These are phyloP conservation scores for Nothoprocta perdicaria DNA, from an alignment of 2,113 vertebrate genomes.

Conservation along the genomic window DNA sequence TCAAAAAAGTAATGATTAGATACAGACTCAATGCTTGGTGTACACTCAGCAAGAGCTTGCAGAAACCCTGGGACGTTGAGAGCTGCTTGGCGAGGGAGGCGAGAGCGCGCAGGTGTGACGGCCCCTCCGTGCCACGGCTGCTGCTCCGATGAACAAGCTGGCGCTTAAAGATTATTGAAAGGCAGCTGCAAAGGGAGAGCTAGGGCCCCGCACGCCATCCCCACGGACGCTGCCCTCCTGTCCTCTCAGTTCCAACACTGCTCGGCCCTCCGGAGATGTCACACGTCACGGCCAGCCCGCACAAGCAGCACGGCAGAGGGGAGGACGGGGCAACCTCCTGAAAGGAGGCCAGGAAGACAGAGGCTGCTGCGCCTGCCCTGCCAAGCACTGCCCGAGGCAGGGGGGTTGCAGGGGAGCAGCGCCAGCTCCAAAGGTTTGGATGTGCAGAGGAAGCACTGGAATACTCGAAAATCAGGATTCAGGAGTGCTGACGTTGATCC, in stretches of 20 bases:
- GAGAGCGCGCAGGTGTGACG: not conserved
- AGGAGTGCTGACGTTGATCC: not conserved
- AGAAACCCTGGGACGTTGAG: conserved; percentile 15
- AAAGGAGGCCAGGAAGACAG: not conserved
- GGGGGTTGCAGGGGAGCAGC: not conserved
- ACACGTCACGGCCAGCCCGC: not conserved
- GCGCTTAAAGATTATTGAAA: conserved; percentile 17
- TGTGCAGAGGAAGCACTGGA: not conserved
- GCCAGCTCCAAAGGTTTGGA: not conserved
- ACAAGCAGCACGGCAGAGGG: not conserved
- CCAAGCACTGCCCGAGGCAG: rapidly evolving
- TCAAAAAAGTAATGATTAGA: not conserved
- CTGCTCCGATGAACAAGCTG: not conserved
- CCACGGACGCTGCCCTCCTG: not conserved
- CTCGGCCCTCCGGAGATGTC: not conserved
- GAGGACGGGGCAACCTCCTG: not conserved
- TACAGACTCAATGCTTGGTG: not conserved
- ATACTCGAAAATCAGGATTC: not conserved
- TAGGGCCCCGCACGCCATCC: not conserved
- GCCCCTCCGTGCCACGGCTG: not conserved
- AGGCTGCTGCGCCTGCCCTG: rapidly evolving
- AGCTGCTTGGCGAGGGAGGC: not conserved
- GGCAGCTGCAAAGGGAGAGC: not conserved
- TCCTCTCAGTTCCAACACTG: not conserved
- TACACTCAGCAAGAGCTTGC: not conserved